A percentile compares a stretch with the other conserved stretches of the same genome.
Conservation (phyloP, 37 sponge, comb jelly and placozoan species). For the Dysidea cf. avara region DNA sequence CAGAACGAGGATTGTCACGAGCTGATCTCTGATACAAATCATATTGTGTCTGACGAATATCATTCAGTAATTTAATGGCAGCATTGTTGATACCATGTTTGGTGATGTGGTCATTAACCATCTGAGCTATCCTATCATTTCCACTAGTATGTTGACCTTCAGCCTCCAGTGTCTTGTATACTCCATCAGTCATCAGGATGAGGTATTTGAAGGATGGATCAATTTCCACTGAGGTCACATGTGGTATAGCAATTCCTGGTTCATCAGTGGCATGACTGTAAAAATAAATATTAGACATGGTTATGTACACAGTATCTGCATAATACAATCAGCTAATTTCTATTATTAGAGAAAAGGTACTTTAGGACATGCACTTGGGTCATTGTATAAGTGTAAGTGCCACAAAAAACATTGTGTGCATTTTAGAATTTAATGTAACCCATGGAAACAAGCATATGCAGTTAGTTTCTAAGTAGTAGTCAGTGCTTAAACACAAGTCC, state of each 20-base stretch:
- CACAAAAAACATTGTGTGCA: too few relatives aligned
- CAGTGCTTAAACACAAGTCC: too few relatives aligned
- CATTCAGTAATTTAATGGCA: conserved; percentile 23
- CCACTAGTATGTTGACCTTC: neutral
- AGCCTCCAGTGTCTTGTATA: conserved; percentile 82
- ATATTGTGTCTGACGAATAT: conserved; percentile 38
- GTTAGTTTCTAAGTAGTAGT: too few relatives aligned
- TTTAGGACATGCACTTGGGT: too few relatives aligned
- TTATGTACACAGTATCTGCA: too few relatives aligned
- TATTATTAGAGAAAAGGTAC: too few relatives aligned
- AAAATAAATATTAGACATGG: too few relatives aligned
- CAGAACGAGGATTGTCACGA: conserved; percentile 13
- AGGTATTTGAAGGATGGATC: conserved; percentile 48
- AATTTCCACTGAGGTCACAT: conserved; percentile 18
- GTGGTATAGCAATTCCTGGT: conserved; percentile 64
- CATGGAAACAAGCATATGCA: too few relatives aligned
- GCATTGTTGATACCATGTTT: conserved; percentile 15
- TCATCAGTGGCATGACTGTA: conserved; percentile 45
- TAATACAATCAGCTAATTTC: too few relatives aligned
- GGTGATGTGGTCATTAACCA: neutral
- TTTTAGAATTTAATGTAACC: too few relatives aligned
- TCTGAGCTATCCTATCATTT: conserved; percentile 19
- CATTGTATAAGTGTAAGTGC: too few relatives aligned
- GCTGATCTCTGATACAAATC: conserved; percentile 29
- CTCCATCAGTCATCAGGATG: conserved; percentile 84